A percentile compares a stretch with the other conserved stretches of the same genome.
These are phyloP conservation scores for Watsonalla binaria DNA, from an alignment of 2,888 invertebrate genomes.

Conservation along the genomic window DNA sequence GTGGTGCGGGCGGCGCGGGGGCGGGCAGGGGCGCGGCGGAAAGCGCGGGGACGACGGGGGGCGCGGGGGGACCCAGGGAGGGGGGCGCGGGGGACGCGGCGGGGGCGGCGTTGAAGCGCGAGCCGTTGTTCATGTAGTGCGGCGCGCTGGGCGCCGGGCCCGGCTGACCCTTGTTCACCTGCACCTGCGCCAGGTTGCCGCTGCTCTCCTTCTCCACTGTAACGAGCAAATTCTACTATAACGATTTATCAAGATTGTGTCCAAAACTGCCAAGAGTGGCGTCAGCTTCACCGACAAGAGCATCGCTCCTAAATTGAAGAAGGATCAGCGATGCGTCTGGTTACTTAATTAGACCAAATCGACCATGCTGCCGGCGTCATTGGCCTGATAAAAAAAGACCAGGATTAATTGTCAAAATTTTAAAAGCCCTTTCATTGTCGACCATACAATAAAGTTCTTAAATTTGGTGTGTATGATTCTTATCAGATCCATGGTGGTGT, in stretches of 20 bases:
- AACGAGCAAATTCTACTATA: not conserved
- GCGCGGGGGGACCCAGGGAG: slow-evolving; percentile 57
- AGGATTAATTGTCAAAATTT: too few species aligned
- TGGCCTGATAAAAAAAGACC: too few species aligned
- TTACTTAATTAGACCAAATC: not conserved
- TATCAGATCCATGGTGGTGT: too few species aligned
- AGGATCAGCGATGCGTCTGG: not conserved
- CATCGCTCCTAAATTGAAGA: too few species aligned
- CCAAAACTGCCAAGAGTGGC: too few species aligned
- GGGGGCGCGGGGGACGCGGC: slow-evolving; percentile 13
- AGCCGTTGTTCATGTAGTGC: slow-evolving; percentile 69
- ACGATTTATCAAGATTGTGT: too few species aligned
- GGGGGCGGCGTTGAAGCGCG: slow-evolving; percentile 36
- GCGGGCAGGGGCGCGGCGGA: slow-evolving; percentile 24
- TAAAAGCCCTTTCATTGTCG: too few species aligned
- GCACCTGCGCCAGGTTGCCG: slow-evolving; percentile 67
- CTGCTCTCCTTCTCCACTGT: slow-evolving; percentile 55
- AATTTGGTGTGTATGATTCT: too few species aligned
- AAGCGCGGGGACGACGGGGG: slow-evolving; percentile 3
- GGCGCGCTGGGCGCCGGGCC: slow-evolving; percentile 65
- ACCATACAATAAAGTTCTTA: too few species aligned
- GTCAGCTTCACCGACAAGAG: too few species aligned
- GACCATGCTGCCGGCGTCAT: too few species aligned
- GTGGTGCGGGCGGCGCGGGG: slow-evolving; percentile 9
- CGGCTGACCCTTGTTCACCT: slow-evolving; percentile 72